Evolutionary conservation across 2,888 invertebrate species (phyloP).

Genomic region (Heteropelma amictum): DNA sequence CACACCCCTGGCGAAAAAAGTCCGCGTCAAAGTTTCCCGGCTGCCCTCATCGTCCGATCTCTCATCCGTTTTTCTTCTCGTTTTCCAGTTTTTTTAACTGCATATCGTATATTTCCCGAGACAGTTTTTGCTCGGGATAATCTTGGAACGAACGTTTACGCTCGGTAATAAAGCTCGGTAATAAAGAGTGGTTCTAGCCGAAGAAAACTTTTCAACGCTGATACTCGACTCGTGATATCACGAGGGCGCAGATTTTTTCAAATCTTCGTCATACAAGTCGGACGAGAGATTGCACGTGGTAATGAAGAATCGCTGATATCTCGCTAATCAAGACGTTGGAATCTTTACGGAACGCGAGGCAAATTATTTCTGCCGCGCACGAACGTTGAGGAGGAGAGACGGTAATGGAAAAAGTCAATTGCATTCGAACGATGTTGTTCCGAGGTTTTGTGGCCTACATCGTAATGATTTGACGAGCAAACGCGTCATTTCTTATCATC

Average conservation of each 20-base stretch:
- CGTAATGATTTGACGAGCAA: not conserved
- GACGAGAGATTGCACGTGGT: not conserved
- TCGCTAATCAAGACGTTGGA: conserved; percentile 11
- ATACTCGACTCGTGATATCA: too few species aligned
- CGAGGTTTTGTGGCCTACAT: not conserved
- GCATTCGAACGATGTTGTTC: not conserved
- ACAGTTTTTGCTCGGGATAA: too few species aligned
- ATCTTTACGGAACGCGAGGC: not conserved
- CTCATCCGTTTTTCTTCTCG: conserved; percentile 4
- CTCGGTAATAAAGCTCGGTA: conserved; percentile 25
- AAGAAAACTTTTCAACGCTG: not conserved
- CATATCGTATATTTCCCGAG: too few species aligned
- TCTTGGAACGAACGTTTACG: conserved; percentile 35
- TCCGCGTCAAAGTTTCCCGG: not conserved
- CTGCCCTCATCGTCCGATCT: not conserved
- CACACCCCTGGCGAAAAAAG: too few species aligned
- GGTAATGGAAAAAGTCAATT: not conserved
- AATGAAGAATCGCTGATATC: conserved; percentile 14
- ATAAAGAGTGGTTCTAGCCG: too few species aligned
- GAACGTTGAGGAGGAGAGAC: not conserved
- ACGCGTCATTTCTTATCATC: not conserved
- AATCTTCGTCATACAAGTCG: conserved; percentile 21
- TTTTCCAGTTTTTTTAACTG: too few species aligned
- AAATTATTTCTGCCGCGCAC: conserved; percentile 20
- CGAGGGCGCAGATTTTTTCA: too few species aligned